Percentiles rank a stretch among this genome's conserved stretches.
Evolutionary conservation across 2,113 vertebrate genomes (phyloP).

Genomic region (Thermophis baileyi): DNA sequence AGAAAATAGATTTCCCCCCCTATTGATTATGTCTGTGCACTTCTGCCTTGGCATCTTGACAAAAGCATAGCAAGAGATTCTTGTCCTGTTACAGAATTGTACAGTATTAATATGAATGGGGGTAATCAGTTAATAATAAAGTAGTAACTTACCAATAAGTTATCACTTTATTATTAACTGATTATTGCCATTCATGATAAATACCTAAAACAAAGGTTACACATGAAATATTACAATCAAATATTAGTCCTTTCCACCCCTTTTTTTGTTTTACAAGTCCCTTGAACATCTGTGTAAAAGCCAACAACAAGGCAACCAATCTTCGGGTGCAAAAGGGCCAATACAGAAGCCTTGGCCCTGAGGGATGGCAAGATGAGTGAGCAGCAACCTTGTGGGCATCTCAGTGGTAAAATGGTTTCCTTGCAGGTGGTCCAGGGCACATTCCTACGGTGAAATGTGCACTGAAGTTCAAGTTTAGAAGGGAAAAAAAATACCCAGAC

Average conservation of each 20-base stretch:
- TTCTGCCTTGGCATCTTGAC: neutral
- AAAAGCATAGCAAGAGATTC: neutral
- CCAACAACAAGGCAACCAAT: neutral
- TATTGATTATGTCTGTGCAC: neutral
- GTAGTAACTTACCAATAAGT: neutral
- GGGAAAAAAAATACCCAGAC: neutral
- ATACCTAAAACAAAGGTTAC: neutral
- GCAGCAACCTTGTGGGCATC: neutral
- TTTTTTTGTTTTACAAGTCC: neutral
- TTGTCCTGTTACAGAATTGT: neutral
- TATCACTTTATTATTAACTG: neutral
- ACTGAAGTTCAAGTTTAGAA: neutral
- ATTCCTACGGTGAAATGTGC: neutral
- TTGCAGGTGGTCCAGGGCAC: neutral
- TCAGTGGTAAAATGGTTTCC: neutral
- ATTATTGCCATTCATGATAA: neutral
- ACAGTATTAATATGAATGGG: neutral
- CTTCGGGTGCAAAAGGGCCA: neutral
- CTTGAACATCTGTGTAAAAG: neutral
- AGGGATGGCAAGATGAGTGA: neutral
- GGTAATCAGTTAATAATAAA: neutral
- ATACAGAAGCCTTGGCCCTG: neutral
- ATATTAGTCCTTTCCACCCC: fast-evolving
- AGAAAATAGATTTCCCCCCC: neutral
- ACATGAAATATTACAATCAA: neutral